Conservation (phyloP, 1,140 invertebrate species). For the Eurosta solidaginis region DNA sequence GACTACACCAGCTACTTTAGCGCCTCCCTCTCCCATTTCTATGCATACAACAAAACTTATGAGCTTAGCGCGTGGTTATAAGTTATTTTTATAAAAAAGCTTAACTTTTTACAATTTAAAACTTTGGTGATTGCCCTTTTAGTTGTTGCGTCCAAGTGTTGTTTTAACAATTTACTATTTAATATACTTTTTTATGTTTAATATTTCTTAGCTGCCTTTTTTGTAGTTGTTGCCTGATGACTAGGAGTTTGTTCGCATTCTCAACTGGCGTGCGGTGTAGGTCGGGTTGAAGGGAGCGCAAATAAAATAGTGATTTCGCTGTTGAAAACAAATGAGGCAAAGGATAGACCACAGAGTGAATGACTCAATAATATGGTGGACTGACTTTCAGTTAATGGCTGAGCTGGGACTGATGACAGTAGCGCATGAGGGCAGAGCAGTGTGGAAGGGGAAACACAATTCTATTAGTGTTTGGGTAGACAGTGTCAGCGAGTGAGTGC, state of each 20-base stretch:
- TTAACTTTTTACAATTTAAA: not conserved
- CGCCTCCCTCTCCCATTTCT: not conserved
- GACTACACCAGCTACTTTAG: not conserved
- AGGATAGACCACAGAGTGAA: not conserved
- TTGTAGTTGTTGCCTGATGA: not conserved
- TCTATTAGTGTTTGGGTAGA: not conserved
- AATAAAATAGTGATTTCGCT: not conserved
- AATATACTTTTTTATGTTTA: not conserved
- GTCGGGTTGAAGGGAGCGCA: not conserved
- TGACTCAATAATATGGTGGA: not conserved
- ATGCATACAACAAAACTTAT: too few relatives aligned
- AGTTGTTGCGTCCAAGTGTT: not conserved
- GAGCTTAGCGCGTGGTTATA: not conserved
- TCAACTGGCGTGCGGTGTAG: not conserved
- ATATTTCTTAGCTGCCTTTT: not conserved
- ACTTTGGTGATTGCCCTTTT: slow-evolving; percentile 5
- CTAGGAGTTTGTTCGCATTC: too few relatives aligned
- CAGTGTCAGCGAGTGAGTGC: not conserved
- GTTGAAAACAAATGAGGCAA: not conserved
- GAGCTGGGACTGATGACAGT: not conserved
- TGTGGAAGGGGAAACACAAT: not conserved
- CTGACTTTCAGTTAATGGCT: not conserved
- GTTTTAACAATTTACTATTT: slow-evolving; percentile 6
- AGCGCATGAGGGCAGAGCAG: too few relatives aligned
- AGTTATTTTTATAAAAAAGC: slow-evolving; percentile 5